phyloP scores from a whole-genome alignment of 2,888 invertebrate species.

The Romanomermis culicivorax region DNA sequence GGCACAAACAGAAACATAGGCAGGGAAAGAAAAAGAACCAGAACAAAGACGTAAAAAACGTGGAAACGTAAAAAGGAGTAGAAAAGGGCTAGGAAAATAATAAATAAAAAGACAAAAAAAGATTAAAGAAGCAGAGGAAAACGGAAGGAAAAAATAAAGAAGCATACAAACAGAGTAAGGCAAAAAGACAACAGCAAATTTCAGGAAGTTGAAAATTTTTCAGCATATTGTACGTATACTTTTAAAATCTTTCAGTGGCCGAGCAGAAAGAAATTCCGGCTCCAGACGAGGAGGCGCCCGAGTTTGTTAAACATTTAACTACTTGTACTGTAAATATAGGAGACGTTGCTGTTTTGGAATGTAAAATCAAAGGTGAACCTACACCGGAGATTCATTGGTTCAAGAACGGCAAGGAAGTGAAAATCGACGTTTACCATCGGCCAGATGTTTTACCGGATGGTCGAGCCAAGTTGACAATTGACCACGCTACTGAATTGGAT shows the following conservation, averaged over 20 bases:
- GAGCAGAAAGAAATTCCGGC: not conserved
- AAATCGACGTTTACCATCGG: slow-evolving; percentile 15
- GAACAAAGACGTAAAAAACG: no score
- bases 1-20: no score
- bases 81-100: no score
- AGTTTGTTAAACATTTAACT: slow-evolving; percentile 14
- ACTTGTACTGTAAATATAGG: slow-evolving; percentile 18
- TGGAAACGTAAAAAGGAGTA: no score
- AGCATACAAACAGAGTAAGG: no score
- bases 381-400: slow-evolving; percentile 16
- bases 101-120: no score
- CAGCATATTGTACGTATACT: no score
- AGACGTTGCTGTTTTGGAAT: slow-evolving; percentile 15
- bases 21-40: no score
- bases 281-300: slow-evolving; percentile 11
- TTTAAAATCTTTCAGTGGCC: not conserved
- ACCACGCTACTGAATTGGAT: slow-evolving; percentile 12
- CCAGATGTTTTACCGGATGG: not conserved
- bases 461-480: not conserved
- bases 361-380: slow-evolving; percentile 19
- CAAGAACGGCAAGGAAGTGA: slow-evolving; percentile 19
- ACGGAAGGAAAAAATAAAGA: no score
- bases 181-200: no score
- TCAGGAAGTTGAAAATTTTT: no score
- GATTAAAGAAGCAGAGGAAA: no score